A percentile compares a stretch with the other conserved stretches of the same genome.
Evolutionary conservation across 1,140 invertebrate genomes (phyloP).

Genomic region (Araneus ventricosus): DNA sequence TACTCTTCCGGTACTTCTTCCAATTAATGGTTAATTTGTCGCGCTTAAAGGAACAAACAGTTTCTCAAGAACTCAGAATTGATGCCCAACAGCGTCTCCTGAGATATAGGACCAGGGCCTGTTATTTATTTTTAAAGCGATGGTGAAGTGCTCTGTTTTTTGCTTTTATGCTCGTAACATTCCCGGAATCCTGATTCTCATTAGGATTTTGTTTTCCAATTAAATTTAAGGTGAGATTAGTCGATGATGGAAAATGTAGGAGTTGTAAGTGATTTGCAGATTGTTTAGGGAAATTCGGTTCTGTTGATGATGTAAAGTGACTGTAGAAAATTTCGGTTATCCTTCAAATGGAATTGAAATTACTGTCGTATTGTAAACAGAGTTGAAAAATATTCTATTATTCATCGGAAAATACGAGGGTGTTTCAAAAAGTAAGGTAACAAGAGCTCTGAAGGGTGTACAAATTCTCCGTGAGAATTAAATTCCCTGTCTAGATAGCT

Average conservation of each 20-base stretch:
- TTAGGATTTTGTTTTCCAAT: not conserved
- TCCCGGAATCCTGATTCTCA: not conserved
- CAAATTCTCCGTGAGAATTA: too few species aligned
- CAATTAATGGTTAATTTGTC: conserved; percentile 47
- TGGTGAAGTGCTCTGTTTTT: not conserved
- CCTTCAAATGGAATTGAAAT: too few species aligned
- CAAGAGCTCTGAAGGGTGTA: too few species aligned
- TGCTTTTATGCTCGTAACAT: not conserved
- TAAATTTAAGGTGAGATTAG: not conserved
- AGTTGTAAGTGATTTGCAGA: not conserved
- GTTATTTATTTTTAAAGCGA: not conserved
- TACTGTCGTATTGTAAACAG: too few species aligned
- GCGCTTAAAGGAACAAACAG: not conserved
- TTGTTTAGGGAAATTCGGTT: not conserved
- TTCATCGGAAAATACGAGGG: too few species aligned
- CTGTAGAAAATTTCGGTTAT: too few species aligned
- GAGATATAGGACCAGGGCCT: not conserved
- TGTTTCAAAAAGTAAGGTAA: too few species aligned
- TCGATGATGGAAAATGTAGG: not conserved
- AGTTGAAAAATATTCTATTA: too few species aligned
- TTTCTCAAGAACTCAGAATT: not conserved
- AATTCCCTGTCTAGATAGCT: too few species aligned
- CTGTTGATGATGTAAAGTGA: too few species aligned
- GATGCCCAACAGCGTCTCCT: not conserved
- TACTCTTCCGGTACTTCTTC: conserved; percentile 1